Evolutionary conservation across 1,140 invertebrate genomes (phyloP), one percentile per base, ranked within the genome.

Genomic region (Trichomalopsis sarcophagae): DNA sequence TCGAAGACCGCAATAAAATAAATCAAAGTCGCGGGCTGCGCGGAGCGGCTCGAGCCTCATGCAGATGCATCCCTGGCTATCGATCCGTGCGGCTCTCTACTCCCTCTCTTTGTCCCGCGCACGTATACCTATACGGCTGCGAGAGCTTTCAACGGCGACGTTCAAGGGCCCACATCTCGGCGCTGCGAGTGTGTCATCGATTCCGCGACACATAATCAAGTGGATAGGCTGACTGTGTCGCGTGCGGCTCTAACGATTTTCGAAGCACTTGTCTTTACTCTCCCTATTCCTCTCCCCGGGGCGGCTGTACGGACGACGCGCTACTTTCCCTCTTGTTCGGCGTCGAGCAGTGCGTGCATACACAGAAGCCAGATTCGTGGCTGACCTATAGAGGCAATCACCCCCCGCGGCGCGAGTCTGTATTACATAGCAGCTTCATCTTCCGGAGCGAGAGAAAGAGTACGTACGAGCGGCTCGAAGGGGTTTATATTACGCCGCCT

Each of bases 241-340:
- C 17, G n/a, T 36, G 40, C 13, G 40, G 0, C n/a, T 11, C 50
- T 93, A 93, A 92, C 88, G 92, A 93, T 93, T 93, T 93, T 92
- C 87, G 92, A 93, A 93, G 92, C 92, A 92, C 91, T 87, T 86
- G 50, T 71, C 33, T 71, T 44, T 87, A 86, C 3, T 30, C 30
- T 3, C 76, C 33, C 30, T 36, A 27, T 27, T 27, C 1, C 27
- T 27, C 27, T 27, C 27, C 27, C 27, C 27, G 11, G 0, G 33
- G 7, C 77, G 68, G 68, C 14, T 30, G 27, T 27, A 27, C 2
- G 2, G 27, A 27, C 27, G 1, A 1, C 27, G 10, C 9, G 13
- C 5, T 62, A 62, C 55, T n/a, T 30, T 40, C 73, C 9, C 44
- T 9, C n/a, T 9, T 2, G 40, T 10, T 69, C 1, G 27, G 47